phyloP scores from a whole-genome alignment of 2,113 vertebrate genomes.

The Bungarus multicinctus region DNA sequence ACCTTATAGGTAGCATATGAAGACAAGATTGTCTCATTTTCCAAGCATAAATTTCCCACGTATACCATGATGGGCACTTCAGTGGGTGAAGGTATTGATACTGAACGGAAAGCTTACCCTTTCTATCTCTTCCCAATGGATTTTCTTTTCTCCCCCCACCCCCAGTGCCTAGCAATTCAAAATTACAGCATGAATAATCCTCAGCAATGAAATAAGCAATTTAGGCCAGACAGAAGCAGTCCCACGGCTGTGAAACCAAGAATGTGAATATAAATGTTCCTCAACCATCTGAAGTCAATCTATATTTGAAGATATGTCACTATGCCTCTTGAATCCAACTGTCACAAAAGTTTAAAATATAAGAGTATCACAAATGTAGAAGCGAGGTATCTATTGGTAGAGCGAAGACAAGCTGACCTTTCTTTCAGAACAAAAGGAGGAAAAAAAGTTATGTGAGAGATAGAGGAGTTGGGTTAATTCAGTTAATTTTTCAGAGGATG shows the following conservation, averaged over 20 bases:
- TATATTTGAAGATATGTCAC: background rate
- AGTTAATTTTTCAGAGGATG: conserved; percentile 41
- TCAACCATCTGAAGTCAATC: conserved; percentile 10
- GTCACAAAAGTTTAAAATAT: conserved; percentile 2
- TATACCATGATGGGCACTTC: background rate
- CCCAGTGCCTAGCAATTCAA: background rate
- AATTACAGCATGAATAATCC: background rate
- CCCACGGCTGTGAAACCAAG: fast-evolving
- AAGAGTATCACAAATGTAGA: background rate
- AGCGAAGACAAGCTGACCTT: conserved; percentile 22
- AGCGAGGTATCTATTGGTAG: background rate
- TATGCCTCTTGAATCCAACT: background rate
- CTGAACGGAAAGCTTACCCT: background rate
- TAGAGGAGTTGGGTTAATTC: conserved; percentile 35
- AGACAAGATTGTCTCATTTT: background rate
- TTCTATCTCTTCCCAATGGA: background rate
- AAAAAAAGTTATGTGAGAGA: background rate
- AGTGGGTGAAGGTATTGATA: background rate
- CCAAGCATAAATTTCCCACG: background rate
- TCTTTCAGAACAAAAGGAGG: conserved; percentile 29
- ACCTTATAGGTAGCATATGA: background rate
- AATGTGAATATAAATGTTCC: background rate
- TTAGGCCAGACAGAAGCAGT: background rate
- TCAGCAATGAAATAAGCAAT: background rate
- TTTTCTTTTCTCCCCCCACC: background rate